Base-by-base conservation (phyloP, 2,797 vertebrate genomes). In the Forpus xanthops region DNA sequence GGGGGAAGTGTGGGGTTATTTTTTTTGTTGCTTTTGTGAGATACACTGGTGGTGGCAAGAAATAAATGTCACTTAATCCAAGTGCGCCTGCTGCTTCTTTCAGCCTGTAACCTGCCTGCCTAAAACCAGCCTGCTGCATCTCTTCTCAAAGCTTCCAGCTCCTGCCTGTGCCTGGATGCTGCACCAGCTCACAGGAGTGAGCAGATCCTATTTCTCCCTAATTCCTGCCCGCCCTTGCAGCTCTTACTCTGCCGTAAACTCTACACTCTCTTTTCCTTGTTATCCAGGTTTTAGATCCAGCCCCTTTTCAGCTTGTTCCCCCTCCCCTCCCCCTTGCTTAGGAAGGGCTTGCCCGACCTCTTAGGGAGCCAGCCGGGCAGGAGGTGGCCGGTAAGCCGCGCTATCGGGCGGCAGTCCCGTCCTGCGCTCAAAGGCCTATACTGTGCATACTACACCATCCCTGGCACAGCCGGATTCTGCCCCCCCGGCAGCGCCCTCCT, bases 121-220 rank as follows among this genome's bases (percentile, higher is more conserved):
- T 49, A 89, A 87, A 81, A 84, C 55, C 80, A 90, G 84, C 24
- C 65, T 62, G 44, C 81, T 49, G 90, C 88, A 93, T 84, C 64
- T 83, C 55, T 67, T 80, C 68, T 56, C 27, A 42, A 3, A 84
- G 67, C 55, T 64, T 64, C 73, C 89, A 12, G 67, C 65, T 78
- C 49, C 64, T 45, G 87, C 66, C 70, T 74, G 60, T 47, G 50
- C 64, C 65, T 33, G 61, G 52, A 27, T 89, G 72, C 76, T 85
- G 68, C 89, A 84, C 56, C 12, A 14, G 58, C 89, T 86, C 73
- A 12, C 23, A 5, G 55, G 27, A 52, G 50, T 58, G 21, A 58
- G 47, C 73, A 76, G 31, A 62, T 28, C 49, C 21, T 2, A 10
- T 58, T 41, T 50, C 60, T 20, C 74, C 33, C 42, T 1, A 9